Percentiles rank a stretch among this genome's conserved stretches.
Conservation (phyloP, 2,113 vertebrate genomes). For the Scalopus aquaticus region DNA sequence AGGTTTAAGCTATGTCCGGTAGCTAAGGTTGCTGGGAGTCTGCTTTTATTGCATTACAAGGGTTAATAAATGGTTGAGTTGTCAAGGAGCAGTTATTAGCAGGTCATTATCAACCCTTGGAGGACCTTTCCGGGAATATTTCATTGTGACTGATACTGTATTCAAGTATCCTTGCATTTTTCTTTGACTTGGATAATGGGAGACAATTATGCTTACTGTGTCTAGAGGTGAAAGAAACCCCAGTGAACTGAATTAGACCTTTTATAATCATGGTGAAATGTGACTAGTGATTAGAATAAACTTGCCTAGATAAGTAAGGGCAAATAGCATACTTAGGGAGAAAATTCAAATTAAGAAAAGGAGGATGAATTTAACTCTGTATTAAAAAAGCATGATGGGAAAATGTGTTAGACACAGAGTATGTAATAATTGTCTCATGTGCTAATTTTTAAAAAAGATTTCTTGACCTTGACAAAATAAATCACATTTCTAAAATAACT, state of each 20-base stretch:
- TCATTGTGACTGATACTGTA: not conserved
- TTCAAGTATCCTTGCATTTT: conserved; percentile 47
- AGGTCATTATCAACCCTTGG: conserved; percentile 7
- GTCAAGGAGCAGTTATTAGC: conserved; percentile 21
- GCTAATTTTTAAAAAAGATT: not conserved
- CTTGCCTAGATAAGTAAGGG: not conserved
- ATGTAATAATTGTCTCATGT: not conserved
- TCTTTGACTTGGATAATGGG: conserved; percentile 16
- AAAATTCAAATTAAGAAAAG: conserved; percentile 21
- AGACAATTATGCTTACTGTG: conserved; percentile 30
- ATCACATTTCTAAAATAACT: conserved; percentile 26
- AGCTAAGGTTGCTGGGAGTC: not conserved
- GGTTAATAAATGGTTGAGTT: conserved; percentile 20
- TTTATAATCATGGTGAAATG: not conserved
- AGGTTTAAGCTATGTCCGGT: not conserved
- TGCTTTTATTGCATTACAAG: not conserved
- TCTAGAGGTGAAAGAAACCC: conserved; percentile 33
- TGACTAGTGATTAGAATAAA: conserved; percentile 24
- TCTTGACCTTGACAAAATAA: not conserved
- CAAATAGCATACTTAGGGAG: not conserved
- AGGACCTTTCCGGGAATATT: conserved; percentile 34
- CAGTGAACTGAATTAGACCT: conserved; percentile 20
- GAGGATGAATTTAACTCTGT: not conserved
- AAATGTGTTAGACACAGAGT: not conserved
- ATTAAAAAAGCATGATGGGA: not conserved